Evolutionary conservation across 2,888 invertebrate species (phyloP), one percentile per base, ranked within the genome.

Genomic region (Mantis religiosa): DNA sequence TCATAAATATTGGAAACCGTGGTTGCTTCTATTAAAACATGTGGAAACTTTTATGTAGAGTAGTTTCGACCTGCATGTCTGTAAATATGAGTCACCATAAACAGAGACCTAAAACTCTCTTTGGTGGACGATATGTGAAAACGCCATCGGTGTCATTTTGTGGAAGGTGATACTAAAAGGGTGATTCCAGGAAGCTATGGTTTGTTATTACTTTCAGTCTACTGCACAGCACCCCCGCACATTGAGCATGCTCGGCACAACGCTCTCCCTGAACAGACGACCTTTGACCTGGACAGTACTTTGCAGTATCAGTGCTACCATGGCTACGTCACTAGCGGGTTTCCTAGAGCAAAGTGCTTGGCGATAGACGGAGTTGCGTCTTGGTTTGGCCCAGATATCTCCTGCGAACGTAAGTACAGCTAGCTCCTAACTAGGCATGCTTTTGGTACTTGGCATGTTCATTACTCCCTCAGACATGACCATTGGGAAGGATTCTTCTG

Each of bases 351-450:
- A 86, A 99, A 98, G 94, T 99, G 99, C 93, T 94, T 99, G 90
- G 96, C 97, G 90, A 97, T 98, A 91, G 97, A 98, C 91, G 96
- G 95, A 1, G 96, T 96, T 91, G 98, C 99, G 0, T 97, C 97
- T 91, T 99, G 99, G 99, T 98, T 98, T 92, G 99, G 99, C 2
- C 99, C 99, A 2, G 98, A 99, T 92, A 97, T 99, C 91, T 96
- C 97, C 90, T 99, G 99, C 93, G 97, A 98, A 95, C 98, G 99
- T 97, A 94, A 96, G 95, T 95, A 90, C 85, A 47, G 47, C 54
- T 83, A 12, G 28, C n/a, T 82, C 41, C 25, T 28, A n/a, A 28
- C 9, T 30, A 25, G 71, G 28, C 87, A 34, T 82, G 81, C 6
- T 7, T 27, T 27, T 25, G 28, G 7, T 28, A 83, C 28, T 25